These are phyloP conservation scores for Electrona antarctica DNA, from an alignment of 2,113 vertebrate genomes.

Conservation along the genomic window DNA sequence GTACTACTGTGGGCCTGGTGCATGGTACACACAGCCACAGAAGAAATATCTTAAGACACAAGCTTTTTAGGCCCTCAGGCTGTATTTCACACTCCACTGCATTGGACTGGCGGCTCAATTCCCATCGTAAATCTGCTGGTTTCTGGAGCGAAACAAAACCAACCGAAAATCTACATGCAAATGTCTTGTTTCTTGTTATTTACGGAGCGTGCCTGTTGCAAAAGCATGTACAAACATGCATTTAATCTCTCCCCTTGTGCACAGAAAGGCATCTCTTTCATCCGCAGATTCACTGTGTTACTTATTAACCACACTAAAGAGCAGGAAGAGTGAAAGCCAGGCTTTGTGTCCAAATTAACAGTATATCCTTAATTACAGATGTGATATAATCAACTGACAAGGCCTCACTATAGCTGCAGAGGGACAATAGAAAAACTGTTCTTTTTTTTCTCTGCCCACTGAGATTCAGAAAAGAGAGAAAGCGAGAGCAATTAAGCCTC, in stretches of 20 bases:
- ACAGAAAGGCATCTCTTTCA: too few species aligned
- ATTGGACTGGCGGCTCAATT: conserved; percentile 25
- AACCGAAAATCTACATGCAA: too few species aligned
- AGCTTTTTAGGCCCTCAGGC: conserved; percentile 53
- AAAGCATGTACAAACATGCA: too few species aligned
- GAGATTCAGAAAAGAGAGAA: conserved; percentile 43
- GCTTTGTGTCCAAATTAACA: neutral
- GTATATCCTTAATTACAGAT: conserved; percentile 19
- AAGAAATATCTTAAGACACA: conserved; percentile 57
- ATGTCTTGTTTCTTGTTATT: neutral
- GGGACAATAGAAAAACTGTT: conserved; percentile 5
- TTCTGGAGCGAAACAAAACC: conserved; percentile 19
- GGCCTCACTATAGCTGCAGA: neutral
- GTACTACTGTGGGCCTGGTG: conserved; percentile 52
- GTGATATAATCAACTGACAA: conserved; percentile 6
- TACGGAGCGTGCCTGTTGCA: neutral
- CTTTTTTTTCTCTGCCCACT: conserved; percentile 32
- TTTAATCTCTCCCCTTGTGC: too few species aligned
- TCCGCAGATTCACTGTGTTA: too few species aligned
- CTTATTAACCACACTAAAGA: too few species aligned
- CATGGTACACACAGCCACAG: conserved; percentile 38
- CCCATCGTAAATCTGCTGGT: conserved; percentile 16
- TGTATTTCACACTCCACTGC: conserved; percentile 42
- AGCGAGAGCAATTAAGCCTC: conserved; percentile 56
- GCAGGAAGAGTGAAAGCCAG: neutral